Conservation (phyloP, 2,113 vertebrate genomes). For the Pelmatolapia mariae region DNA sequence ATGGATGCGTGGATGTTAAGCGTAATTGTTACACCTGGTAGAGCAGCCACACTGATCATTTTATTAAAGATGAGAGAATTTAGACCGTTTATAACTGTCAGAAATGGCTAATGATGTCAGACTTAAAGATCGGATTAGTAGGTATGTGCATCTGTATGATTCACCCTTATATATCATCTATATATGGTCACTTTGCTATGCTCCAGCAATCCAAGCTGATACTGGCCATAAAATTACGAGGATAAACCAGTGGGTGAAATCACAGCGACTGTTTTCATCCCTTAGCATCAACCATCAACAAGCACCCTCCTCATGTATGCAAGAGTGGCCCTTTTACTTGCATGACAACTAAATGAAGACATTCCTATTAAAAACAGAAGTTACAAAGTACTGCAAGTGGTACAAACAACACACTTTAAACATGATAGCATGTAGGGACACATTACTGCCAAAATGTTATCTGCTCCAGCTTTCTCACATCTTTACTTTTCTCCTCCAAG, state of each 20-base stretch:
- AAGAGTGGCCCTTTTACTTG: not conserved
- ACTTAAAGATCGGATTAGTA: not conserved
- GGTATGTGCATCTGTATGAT: not conserved
- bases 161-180: not conserved
- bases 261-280: not conserved
- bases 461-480: not conserved
- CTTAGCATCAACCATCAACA: not conserved
- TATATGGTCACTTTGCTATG: not conserved
- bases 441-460: not conserved
- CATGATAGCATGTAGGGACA: not conserved
- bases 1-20: too few relatives aligned
- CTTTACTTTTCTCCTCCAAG: not conserved
- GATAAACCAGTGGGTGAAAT: not conserved
- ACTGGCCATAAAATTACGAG: not conserved
- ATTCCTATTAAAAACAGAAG: not conserved
- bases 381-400: not conserved
- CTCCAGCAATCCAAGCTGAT: not conserved
- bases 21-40: too few relatives aligned
- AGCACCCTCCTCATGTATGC: not conserved
- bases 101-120: accelerated
- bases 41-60: not conserved
- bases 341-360: not conserved
- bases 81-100: not conserved
- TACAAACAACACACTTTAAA: not conserved
- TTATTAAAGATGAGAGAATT: not conserved